Conservation (phyloP, 1,140 invertebrate genomes). For the Bombus waltoni region DNA sequence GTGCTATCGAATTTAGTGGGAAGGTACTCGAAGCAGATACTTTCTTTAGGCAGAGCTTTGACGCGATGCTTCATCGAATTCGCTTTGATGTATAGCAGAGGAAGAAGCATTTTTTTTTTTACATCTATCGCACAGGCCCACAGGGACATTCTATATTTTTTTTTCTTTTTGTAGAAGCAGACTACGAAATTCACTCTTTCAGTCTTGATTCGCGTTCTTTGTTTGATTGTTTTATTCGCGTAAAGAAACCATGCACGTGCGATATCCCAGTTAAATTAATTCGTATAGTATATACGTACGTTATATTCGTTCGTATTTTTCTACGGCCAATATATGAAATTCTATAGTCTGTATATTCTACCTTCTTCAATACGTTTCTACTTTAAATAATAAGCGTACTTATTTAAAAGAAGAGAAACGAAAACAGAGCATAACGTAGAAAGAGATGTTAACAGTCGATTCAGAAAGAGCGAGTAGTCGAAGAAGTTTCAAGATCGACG, state of each 20-base stretch:
- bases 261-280: not conserved
- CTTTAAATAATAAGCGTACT: not conserved
- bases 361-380: not conserved
- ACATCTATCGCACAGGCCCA: not conserved
- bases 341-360: not conserved
- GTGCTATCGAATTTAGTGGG: slow-evolving; percentile 60
- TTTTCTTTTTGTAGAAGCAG: not conserved
- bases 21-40: slow-evolving; percentile 70
- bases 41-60: slow-evolving; percentile 72
- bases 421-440: no score
- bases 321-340: not conserved
- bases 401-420: not conserved
- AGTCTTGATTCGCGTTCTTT: not conserved
- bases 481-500: no score
- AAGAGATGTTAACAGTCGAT: not conserved
- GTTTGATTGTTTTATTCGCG: not conserved
- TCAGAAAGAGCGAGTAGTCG: no score
- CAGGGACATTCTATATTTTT: not conserved
- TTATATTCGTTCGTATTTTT: not conserved
- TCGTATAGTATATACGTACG: not conserved
- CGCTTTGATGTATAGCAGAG: slow-evolving; percentile 77
- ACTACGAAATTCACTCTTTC: not conserved
- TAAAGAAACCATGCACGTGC: not conserved
- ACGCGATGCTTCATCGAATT: slow-evolving; percentile 78
- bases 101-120: slow-evolving; percentile 36